Base-by-base conservation (phyloP, 2,113 vertebrate species). In the Lepisosteus oculatus region DNA sequence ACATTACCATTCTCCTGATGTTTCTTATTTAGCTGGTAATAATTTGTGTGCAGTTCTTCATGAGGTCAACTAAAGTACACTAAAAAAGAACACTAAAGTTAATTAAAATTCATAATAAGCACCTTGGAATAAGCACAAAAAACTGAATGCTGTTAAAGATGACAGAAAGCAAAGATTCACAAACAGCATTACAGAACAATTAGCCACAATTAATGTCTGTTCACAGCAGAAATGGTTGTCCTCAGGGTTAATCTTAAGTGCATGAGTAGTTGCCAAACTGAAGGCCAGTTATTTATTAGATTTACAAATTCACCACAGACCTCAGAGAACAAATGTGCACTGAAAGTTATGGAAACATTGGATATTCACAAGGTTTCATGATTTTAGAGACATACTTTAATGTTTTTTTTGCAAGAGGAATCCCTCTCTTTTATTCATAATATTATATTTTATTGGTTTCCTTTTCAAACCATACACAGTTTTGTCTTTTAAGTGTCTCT, bases 341-440 rank as follows among this genome's bases (percentile, higher is more conserved):
- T 12, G 55, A 72, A 67, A 65, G 65, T 64, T 15, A 8, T 43
- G 55, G 55, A 67, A 66, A 29, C 29, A 67, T 55, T 61, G 55
- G 55, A 63, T 11, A 44, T 67, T 64, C 63, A 45, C 59, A 63
- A 67, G 64, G 44, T 79, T 71, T 70, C 76, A 65, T 45, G 67
- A 63, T 67, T 66, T 65, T 63, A 64, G 71, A 72, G 54, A 67
- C 63, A 72, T 55, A 41, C 73, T 59, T 47, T 61, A 54, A 62
- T 56, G 42, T 43, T 41, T 65, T 64, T 43, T 57, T 42, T 29
- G 29, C 29, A 29, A 29, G 29, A 29, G 29, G 1, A 29, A 29
- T 29, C 62, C 42, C 42, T 42, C 62, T 72, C 65, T 73, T 76
- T 73, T 69, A 78, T 81, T 78, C 74, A 77, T 29, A 29, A 29